These are phyloP conservation scores for Chaetodon trifasciatus DNA, from an alignment of 2,797 vertebrate species.

Conservation along the genomic window DNA sequence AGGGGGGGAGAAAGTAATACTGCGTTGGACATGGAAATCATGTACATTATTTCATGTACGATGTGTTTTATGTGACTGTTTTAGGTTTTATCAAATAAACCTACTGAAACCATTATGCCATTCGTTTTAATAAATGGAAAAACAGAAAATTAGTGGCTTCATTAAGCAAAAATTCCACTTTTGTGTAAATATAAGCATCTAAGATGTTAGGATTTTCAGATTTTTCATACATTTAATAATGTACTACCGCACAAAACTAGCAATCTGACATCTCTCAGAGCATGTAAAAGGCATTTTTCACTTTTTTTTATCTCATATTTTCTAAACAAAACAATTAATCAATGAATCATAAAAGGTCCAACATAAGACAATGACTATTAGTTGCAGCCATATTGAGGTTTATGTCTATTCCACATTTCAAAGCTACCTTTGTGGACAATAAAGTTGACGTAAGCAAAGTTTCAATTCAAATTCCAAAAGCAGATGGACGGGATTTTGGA, in stretches of 20 bases:
- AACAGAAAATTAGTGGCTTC: neutral
- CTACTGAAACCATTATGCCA: neutral
- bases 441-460: slow-evolving; percentile 3
- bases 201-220: slow-evolving; percentile 1
- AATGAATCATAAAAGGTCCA: neutral
- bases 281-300: neutral
- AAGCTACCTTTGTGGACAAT: neutral
- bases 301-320: neutral
- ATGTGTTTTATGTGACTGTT: neutral
- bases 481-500: neutral
- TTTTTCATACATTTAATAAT: neutral
- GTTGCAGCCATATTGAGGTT: neutral
- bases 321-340: neutral
- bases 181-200: neutral
- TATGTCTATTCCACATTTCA: slow-evolving; percentile 3
- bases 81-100: neutral
- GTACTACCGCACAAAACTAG: neutral
- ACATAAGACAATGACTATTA: too few species aligned
- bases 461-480: neutral
- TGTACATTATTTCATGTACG: neutral
- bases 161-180: neutral
- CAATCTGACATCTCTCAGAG: neutral
- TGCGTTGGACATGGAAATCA: slow-evolving; percentile 16
- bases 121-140: neutral
- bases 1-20: neutral